Conservation (phyloP, 2,113 vertebrate species). For the Apteryx owenii region DNA sequence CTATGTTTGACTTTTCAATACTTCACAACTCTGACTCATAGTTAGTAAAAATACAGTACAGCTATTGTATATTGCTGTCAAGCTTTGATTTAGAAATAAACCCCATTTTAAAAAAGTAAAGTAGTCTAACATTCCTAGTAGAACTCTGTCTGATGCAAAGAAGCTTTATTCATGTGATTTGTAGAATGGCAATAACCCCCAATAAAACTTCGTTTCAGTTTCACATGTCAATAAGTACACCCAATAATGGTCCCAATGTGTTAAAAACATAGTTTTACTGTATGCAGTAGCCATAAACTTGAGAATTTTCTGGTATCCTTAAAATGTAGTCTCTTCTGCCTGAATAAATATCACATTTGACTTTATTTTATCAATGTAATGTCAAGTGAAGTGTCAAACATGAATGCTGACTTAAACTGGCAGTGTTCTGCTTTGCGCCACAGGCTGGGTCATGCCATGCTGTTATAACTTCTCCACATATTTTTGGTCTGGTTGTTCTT, state of each 20-base stretch:
- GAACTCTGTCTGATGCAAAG: not conserved
- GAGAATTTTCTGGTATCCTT: not conserved
- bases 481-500: slow-evolving; percentile 24
- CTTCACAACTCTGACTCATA: not conserved
- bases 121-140: not conserved
- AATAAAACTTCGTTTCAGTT: not conserved
- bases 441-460: not conserved
- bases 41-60: not conserved
- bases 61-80: not conserved
- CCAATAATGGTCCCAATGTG: not conserved
- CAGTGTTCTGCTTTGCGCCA: not conserved
- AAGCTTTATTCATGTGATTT: not conserved
- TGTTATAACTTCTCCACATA: not conserved
- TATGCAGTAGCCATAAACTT: not conserved
- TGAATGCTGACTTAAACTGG: not conserved
- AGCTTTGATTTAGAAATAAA: not conserved
- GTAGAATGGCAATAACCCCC: not conserved
- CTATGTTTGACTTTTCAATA: not conserved
- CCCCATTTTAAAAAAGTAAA: not conserved
- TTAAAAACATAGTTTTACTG: not conserved
- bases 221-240: not conserved
- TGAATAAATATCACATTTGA: not conserved
- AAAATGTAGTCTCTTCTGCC: not conserved
- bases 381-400: not conserved
- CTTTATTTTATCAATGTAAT: not conserved